Base-by-base conservation (phyloP, 1,140 invertebrate species). In the Anastatus disparis region DNA sequence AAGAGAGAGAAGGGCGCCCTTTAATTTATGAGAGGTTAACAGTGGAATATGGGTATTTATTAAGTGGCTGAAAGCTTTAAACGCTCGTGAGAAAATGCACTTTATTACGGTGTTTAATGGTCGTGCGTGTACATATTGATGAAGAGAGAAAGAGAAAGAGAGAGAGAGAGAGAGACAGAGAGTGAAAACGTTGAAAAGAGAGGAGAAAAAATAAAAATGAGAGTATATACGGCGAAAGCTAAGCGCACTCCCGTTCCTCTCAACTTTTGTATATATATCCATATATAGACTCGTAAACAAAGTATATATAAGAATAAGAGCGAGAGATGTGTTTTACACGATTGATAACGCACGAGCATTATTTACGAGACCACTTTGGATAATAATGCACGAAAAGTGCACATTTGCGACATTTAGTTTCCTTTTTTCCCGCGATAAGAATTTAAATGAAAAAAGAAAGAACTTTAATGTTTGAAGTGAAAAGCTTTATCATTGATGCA, bases 1-100 rank as follows among this genome's bases (percentile, higher is more conserved):
- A 56, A 27, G 12, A 56, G 13, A 24, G 31, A 10, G 4, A 20
- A 20, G 12, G 3, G 40, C 22, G 40, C n/a, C 52, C 29, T 65
- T 46, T 40, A 38, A 46, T 71, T 64, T 58, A 10, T 35, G 4
- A 35, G 10, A 6, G 4, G 4, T 64, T 22, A 52, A 58, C 50
- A 27, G 26, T 22, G 53, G 40, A 64, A 58, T 71, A 64, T 52
- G 24, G n/a, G 69, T 71, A 71, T 71, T 64, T 70, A 70, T 70
- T 64, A 64, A 71, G 52, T 58, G 42, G 59, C 59, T 20, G 40
- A 63, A 58, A 46, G 40, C 40, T 56, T 46, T 64, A 53, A 12
- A 44, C 27, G 31, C 50, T n/a, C 52, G 52, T 40, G 42, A 71
- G 40, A 70, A 63, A 70, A 64, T 64, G 59, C 61, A 58, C 61